Conservation (phyloP, 2,797 vertebrate genomes). For the Pantherophis vulpinus region DNA sequence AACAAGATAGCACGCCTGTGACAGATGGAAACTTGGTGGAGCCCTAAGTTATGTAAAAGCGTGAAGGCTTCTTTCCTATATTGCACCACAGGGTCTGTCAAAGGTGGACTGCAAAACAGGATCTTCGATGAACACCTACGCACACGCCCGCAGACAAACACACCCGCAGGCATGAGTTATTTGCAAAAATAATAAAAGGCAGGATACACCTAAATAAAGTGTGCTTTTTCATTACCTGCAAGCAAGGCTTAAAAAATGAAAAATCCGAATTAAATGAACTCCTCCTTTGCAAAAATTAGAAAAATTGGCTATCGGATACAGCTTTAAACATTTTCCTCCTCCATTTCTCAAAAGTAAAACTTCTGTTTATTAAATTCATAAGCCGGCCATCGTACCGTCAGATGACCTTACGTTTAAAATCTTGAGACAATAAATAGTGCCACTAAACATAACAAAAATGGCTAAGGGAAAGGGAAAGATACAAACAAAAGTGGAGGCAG, state of each 20-base stretch:
- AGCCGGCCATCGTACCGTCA: neutral
- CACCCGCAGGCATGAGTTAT: neutral
- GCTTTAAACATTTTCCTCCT: neutral
- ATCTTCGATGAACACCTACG: neutral
- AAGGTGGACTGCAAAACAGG: neutral
- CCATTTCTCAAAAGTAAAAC: neutral
- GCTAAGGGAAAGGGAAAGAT: neutral
- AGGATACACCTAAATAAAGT: neutral
- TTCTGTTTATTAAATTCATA: neutral
- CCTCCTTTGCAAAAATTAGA: neutral
- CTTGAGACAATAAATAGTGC: neutral
- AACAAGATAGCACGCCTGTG: neutral
- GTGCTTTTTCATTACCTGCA: neutral
- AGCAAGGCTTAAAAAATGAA: neutral
- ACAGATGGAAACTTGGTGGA: neutral
- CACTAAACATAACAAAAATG: neutral
- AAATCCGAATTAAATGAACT: neutral
- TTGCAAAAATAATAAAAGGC: neutral
- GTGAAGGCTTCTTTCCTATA: neutral
- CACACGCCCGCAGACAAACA: neutral
- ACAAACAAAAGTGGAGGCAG: neutral
- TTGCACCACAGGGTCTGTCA: neutral
- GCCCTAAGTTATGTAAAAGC: neutral
- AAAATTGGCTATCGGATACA: neutral
- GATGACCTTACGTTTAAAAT: neutral